Evolutionary conservation across 1,140 invertebrate species (phyloP), one percentile per base, ranked within the genome.

Genomic region (Eufriesea mexicana): DNA sequence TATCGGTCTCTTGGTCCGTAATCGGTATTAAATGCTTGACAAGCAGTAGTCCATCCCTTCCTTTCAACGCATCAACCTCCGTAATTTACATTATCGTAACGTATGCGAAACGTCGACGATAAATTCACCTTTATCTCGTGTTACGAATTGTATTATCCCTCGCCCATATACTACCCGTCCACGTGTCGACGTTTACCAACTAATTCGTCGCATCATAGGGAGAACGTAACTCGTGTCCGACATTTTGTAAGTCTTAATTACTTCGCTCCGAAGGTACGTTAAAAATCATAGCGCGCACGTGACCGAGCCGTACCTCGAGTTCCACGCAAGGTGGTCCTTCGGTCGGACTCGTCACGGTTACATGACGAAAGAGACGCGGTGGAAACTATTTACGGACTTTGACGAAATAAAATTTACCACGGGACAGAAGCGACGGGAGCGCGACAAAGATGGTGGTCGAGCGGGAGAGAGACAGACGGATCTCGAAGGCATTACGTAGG

Each of bases 101-200:
- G 16, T 66, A 72, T 75, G 49, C 35, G 28, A 35, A 9, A 20
- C 20, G 59, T 23, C 12, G 14, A 16, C 47, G 54, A 83, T 79
- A 83, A 83, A 62, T 61, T 25, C 28, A 72, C 57, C 28, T 75
- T 78, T 84, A 86, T 87, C 57, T 64, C 14, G 18, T 23, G 42
- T 35, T 79, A 75, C 76, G 73, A 89, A 87, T 86, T 73, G 55
- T 55, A 12, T 61, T 83, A 62, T 83, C 35, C 62, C 18, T 47
- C 10, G 54, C 7, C 16, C 16, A 5, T 42, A 25, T 20, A 2
- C 9, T 28, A 51, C 20, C 5, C 6, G 2, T 25, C 35, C 54
- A 25, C 35, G 45, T 28, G 51, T 70, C 20, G 6, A 10, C 18
- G 42, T 57, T 55, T 25, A 8, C 18, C 12, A 10, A 45, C 18